These are phyloP conservation scores for Drosophila siamana DNA, from an alignment of 2,888 invertebrate genomes.

Conservation along the genomic window DNA sequence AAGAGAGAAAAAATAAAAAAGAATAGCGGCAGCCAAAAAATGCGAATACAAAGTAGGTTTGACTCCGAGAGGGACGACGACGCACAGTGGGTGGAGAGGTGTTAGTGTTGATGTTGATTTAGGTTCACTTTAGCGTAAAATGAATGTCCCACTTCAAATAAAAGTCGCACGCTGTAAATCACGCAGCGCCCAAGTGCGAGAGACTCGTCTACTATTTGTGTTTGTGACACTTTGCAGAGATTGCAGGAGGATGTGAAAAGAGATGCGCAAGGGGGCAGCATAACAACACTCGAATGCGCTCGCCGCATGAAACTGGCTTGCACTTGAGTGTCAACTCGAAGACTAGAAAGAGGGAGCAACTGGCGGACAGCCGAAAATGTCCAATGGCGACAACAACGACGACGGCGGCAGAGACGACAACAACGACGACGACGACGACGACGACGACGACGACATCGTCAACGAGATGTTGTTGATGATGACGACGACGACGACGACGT, in stretches of 20 bases:
- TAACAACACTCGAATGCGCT: constrained; percentile 66
- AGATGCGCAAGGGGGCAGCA: constrained; percentile 23
- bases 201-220: constrained; percentile 62
- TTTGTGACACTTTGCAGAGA: constrained; percentile 72
- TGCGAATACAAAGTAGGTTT: constrained; percentile 41
- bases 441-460: constrained; percentile 25
- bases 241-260: neutral
- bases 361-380: constrained; percentile 59
- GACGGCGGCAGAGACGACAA: constrained; percentile 52
- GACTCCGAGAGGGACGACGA: neutral
- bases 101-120: constrained; percentile 74
- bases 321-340: constrained; percentile 72
- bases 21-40: constrained; percentile 58
- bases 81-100: constrained; percentile 3
- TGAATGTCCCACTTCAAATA: constrained; percentile 81
- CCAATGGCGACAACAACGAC: constrained; percentile 60
- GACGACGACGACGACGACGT: constrained; percentile 33
- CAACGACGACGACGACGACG: constrained; percentile 53
- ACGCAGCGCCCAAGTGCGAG: constrained; percentile 64
- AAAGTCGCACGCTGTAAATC: constrained; percentile 80
- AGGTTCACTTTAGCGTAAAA: constrained; percentile 80
- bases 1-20: constrained; percentile 47
- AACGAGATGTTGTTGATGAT: constrained; percentile 57
- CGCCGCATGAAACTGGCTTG: constrained; percentile 74
- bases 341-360: constrained; percentile 8